Conservation (phyloP, 2,797 vertebrate genomes). For the Chelon auratus region DNA sequence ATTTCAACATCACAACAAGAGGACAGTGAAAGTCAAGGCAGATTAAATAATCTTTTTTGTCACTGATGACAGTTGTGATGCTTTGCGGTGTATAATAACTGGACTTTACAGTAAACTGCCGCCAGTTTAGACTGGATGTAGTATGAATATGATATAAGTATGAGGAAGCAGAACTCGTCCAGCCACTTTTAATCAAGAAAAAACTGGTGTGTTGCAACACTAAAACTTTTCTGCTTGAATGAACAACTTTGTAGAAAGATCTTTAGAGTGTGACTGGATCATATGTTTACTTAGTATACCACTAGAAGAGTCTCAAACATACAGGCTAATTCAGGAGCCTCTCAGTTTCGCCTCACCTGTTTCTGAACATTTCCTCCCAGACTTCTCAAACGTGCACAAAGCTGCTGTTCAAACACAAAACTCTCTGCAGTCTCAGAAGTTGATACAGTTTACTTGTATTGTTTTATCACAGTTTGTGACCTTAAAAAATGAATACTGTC, state of each 20-base stretch:
- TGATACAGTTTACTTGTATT: background rate
- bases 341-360: constrained; percentile 30
- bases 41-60: background rate
- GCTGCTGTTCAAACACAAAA: constrained; percentile 7
- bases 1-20: background rate
- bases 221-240: background rate
- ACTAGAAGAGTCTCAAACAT: constrained; percentile 10
- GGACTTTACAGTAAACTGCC: background rate
- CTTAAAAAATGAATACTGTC: background rate
- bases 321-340: constrained; percentile 25
- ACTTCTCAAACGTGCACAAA: constrained; percentile 33
- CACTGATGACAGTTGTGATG: background rate
- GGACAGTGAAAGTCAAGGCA: background rate
- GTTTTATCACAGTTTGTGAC: background rate
- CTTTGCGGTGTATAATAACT: background rate
- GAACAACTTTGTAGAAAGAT: background rate
- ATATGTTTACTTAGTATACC: background rate
- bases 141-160: background rate
- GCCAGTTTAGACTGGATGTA: no score
- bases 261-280: constrained; percentile 2
- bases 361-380: constrained; percentile 2
- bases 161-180: background rate
- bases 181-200: background rate
- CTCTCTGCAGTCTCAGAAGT: background rate
- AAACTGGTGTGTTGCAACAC: background rate